phyloP scores from a whole-genome alignment of 2,888 invertebrate genomes.

The Epinotia nisella region DNA sequence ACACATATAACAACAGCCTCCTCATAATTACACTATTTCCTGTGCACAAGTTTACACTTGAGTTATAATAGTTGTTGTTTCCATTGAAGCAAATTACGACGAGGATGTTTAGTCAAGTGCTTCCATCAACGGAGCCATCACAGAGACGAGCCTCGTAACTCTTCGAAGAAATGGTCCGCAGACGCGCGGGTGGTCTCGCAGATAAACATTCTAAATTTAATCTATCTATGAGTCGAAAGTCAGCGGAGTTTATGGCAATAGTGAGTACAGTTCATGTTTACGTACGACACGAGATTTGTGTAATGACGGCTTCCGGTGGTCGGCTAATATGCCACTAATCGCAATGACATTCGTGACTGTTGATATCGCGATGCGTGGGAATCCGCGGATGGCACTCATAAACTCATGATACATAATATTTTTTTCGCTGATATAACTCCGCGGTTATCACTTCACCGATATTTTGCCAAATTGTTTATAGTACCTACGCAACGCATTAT shows the following conservation, averaged over 20 bases:
- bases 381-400: slow-evolving; percentile 8
- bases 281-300: slow-evolving; percentile 20
- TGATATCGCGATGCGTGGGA: slow-evolving; percentile 3
- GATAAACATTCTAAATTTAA: slow-evolving; percentile 23
- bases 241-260: slow-evolving; percentile 20
- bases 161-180: not conserved
- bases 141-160: slow-evolving; percentile 3
- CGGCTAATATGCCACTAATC: slow-evolving; percentile 18
- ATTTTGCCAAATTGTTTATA: not conserved
- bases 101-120: slow-evolving; percentile 13
- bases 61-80: slow-evolving; percentile 5
- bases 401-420: not conserved
- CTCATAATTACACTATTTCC: not conserved
- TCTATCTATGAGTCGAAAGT: slow-evolving; percentile 4
- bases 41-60: slow-evolving; percentile 1
- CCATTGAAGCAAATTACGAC: not conserved
- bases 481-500: not conserved
- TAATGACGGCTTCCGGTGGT: slow-evolving; percentile 31
- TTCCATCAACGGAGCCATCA: slow-evolving; percentile 3
- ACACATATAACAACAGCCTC: no score
- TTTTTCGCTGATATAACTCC: not conserved
- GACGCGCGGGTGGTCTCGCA: slow-evolving; percentile 21
- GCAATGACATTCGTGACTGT: slow-evolving; percentile 17
- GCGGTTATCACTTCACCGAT: not conserved
- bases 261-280: slow-evolving; percentile 25